Evolutionary conservation across 2,888 invertebrate species (phyloP), one percentile per base, ranked within the genome.

Genomic region (Apoderus coryli): DNA sequence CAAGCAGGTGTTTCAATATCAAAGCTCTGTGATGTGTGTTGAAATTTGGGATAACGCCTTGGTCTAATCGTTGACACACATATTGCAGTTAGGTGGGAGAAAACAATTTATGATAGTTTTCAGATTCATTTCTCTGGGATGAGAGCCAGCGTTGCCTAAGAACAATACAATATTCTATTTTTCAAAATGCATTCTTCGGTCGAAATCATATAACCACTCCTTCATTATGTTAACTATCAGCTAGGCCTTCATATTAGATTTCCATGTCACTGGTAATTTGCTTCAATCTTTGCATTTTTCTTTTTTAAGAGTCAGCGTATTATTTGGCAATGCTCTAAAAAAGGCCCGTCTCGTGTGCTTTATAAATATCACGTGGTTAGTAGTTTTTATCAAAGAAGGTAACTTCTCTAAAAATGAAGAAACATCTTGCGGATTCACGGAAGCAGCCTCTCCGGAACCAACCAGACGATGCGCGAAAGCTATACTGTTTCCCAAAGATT

Each of bases 191-290:
- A 27, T 26, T 27, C 12, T 32, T 19, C 22, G 19, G 12, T 32
- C 32, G 4, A 32, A 27, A 4, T 19, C 11, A 3, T 9, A 10
- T 19, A 32, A 27, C 27, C 27, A 27, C 13, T 32, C 19, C 10
- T 14, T 16, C 32, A 32, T 32, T 19, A 32, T 27, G 3, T 32
- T 22, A 3, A 16, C 9, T 19, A 27, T 32, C 32, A 32, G 10
- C 27, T 27, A 27, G 19, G 32, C 16, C 14, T 32, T 32, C 9
- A 3, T 16, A 13, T 27, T 27, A 3, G 22, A 32, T 16, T 32
- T 26, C 22, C 32, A 32, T 16, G 10, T 27, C 16, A 27, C 32
- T 4, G 32, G 32, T 16, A 32, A 27, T 11, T 29, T 29, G n/a
- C 22, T 27, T 6, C 10, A 28, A 27, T 16, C 31, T 3, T 10